Evolutionary conservation across 2,797 vertebrate genomes (phyloP).

Genomic region (Oceanodroma leucorhoa): DNA sequence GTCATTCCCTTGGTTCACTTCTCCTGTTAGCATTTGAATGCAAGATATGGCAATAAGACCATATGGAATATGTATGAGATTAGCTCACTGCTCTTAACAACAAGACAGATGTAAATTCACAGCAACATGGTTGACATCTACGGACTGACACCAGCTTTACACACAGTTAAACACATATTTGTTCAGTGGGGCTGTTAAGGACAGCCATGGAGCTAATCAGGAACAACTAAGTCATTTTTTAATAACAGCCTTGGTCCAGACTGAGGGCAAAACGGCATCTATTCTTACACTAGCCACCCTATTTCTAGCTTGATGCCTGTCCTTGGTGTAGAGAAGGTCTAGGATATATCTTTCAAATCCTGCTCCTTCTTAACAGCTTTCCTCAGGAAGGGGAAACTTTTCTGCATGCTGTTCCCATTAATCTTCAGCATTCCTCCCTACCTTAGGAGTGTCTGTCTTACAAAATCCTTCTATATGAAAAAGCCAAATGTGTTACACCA

Average conservation of each 20-base stretch:
- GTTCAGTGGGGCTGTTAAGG: not conserved
- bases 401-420: not conserved
- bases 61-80: not conserved
- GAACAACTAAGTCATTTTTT: not conserved
- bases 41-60: not conserved
- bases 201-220: not conserved
- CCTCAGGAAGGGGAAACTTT: not conserved
- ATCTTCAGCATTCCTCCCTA: not conserved
- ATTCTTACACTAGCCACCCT: not conserved
- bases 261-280: not conserved
- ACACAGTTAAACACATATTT: not conserved
- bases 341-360: not conserved
- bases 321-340: not conserved
- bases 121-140: not conserved
- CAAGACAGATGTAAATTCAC: not conserved
- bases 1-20: not conserved
- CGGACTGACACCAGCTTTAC: not conserved
- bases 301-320: not conserved
- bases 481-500: not conserved
- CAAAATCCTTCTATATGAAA: not conserved
- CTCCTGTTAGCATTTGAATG: not conserved
- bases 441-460: not conserved
- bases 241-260: not conserved
- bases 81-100: not conserved
- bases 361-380: not conserved